These are phyloP conservation scores for Acronicta alni DNA, from an alignment of 2,888 invertebrate species.

Conservation along the genomic window DNA sequence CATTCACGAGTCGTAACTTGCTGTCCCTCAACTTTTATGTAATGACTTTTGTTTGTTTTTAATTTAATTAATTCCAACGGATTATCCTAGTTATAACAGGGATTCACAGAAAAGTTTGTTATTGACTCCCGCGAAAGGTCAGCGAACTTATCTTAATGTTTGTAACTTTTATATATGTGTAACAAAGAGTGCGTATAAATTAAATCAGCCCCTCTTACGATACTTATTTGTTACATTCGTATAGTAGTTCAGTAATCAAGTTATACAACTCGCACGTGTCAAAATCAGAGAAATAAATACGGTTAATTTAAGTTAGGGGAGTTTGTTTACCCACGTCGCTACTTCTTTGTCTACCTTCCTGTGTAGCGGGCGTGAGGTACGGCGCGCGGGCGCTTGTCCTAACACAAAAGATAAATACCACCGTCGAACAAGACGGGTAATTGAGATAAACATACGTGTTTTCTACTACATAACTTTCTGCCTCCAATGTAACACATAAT, in stretches of 20 bases:
- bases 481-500: constrained; percentile 76
- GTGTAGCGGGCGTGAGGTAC: constrained; percentile 59
- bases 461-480: constrained; percentile 80
- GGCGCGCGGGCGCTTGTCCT: constrained; percentile 68
- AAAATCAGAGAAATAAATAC: constrained; percentile 79
- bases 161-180: constrained; percentile 62
- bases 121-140: constrained; percentile 68
- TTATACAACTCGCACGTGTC: constrained; percentile 75
- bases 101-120: constrained; percentile 76
- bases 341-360: constrained; percentile 80
- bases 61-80: constrained; percentile 85
- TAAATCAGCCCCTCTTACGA: constrained; percentile 61
- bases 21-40: constrained; percentile 73
- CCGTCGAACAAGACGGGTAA: constrained; percentile 81
- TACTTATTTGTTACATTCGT: constrained; percentile 62
- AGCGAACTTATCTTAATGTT: constrained; percentile 64
- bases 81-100: constrained; percentile 80
- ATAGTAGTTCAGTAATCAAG: constrained; percentile 66
- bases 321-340: constrained; percentile 80
- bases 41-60: constrained; percentile 84
- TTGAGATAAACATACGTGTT: constrained; percentile 85
- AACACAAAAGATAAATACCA: constrained; percentile 85
- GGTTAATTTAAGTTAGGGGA: constrained; percentile 77
- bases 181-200: constrained; percentile 63
- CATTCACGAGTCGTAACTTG: constrained; percentile 67